Conservation (phyloP, 1,140 invertebrate genomes). For the Aradophagus sp. region DNA sequence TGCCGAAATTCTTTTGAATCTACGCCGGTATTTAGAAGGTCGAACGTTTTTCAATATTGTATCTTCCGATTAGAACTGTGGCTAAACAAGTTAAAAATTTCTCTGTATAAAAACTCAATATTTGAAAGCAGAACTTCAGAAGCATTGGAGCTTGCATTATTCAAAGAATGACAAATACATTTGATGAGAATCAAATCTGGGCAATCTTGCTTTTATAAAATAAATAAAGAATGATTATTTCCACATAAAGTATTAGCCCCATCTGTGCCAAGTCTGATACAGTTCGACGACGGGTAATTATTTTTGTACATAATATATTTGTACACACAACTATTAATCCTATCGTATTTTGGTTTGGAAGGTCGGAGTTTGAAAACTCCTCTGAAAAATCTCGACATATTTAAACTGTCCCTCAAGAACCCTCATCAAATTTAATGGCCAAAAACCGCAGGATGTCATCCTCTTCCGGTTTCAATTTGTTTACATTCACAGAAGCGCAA, state of each 20-base stretch:
- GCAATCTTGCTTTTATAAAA: slow-evolving; percentile 31
- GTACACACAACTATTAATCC: too few species aligned
- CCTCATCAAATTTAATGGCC: slow-evolving; percentile 1
- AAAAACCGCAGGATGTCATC: slow-evolving; percentile 7
- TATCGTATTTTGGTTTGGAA: not conserved
- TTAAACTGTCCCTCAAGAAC: not conserved
- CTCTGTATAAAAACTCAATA: slow-evolving; percentile 40
- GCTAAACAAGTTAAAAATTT: slow-evolving; percentile 54
- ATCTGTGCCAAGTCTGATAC: slow-evolving; percentile 32
- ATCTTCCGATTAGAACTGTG: slow-evolving; percentile 29
- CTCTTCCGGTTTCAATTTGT: not conserved
- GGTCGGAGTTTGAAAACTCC: slow-evolving; percentile 2
- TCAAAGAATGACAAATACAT: slow-evolving; percentile 50
- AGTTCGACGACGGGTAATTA: slow-evolving; percentile 10
- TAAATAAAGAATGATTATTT: slow-evolving; percentile 40
- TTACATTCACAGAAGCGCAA: not conserved
- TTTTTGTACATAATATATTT: slow-evolving; percentile 13
- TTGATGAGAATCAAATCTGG: slow-evolving; percentile 36
- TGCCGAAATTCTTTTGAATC: slow-evolving; percentile 58
- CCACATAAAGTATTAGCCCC: slow-evolving; percentile 40
- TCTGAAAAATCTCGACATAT: slow-evolving; percentile 2
- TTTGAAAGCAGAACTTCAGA: slow-evolving; percentile 42
- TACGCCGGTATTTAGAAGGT: slow-evolving; percentile 31
- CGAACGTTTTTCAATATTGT: slow-evolving; percentile 36
- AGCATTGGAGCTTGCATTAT: slow-evolving; percentile 46